Evolutionary conservation across 2,888 invertebrate species (phyloP).

Genomic region (Smittia sp.): DNA sequence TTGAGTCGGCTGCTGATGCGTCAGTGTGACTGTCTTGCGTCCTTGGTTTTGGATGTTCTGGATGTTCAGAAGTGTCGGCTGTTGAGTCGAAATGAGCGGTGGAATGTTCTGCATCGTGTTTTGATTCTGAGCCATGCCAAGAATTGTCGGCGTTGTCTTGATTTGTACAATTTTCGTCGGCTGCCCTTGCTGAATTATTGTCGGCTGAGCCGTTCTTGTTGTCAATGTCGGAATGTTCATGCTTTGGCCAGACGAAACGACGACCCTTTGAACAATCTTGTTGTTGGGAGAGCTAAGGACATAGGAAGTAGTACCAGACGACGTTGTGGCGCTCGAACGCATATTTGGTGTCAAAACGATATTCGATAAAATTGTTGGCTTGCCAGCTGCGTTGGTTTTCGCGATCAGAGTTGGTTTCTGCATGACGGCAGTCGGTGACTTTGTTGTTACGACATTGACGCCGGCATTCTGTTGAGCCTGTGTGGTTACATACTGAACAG

Average conservation of each 20-base stretch:
- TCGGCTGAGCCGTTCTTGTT: conserved; percentile 46
- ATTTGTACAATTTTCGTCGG: conserved; percentile 51
- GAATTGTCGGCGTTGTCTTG: conserved; percentile 52
- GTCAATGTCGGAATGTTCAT: conserved; percentile 47
- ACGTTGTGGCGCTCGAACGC: not conserved
- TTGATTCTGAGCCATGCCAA: conserved; percentile 48
- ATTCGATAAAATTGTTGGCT: conserved; percentile 40
- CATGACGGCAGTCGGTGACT: conserved; percentile 28
- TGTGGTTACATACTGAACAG: conserved; percentile 38
- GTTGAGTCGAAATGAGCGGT: conserved; percentile 51
- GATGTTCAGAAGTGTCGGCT: conserved; percentile 49
- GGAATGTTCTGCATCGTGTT: conserved; percentile 48
- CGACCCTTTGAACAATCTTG: conserved; percentile 38
- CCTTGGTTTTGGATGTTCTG: conserved; percentile 48
- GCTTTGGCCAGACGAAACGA: conserved; percentile 25
- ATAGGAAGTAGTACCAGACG: conserved; percentile 9
- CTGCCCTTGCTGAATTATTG: conserved; percentile 49
- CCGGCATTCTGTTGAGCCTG: conserved; percentile 23
- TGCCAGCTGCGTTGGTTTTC: conserved; percentile 32
- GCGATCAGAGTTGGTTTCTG: conserved; percentile 39
- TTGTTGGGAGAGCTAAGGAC: conserved; percentile 35
- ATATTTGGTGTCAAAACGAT: conserved; percentile 38
- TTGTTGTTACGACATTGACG: not conserved
- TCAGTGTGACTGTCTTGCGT: conserved; percentile 10
- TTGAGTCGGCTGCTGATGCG: conserved; percentile 30